Evolutionary conservation across 1,140 invertebrate species (phyloP), one percentile per base, ranked within the genome.

Genomic region (Adelges cooleyi): DNA sequence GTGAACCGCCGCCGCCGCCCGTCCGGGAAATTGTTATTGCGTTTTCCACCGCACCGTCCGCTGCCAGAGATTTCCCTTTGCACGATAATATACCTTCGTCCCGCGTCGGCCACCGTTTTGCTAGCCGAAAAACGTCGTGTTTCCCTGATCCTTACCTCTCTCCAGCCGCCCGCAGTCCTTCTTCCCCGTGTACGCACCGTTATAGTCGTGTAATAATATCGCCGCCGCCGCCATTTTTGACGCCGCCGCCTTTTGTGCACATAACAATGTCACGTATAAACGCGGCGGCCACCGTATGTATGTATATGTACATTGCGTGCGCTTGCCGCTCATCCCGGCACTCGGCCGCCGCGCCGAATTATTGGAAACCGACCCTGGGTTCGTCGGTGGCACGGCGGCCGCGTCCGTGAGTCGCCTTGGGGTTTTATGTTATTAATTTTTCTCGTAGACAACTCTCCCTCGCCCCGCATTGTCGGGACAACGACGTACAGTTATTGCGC

Each of bases 1-100:
- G 42, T 33, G 56, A 62, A 62, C 56, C 54, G 40, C 54, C 54
- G 36, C 36, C 44, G 46, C 56, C 54, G 40, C 54, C 54, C 54
- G 54, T 59, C 56, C 56, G 56, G 56, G 56, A 62, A 62, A 62
- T 62, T 62, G 56, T 62, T 62, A 62, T 62, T 62, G 56, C 56
- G 56, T 62, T 62, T 48, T 46, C 56, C 53, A 22, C 40, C 27
- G 13, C 1, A 15, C 38, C 40, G 15, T 33, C 18, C 11, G 2
- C 25, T 22, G 23, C 38, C 53, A 44, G 53, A 46, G 54, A 62
- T 62, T 62, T 62, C 54, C 54, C 17, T 23, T 11, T 5, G 29
- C n/a, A n/a, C n/a, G n/a, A n/a, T n/a, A n/a, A n/a, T n/a, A n/a
- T n/a, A n/a, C n/a, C n/a, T n/a, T 33, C 29, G 5, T 11, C 11